Evolutionary conservation across 2,113 vertebrate species (phyloP).

Genomic region (Scartelaos histophorus): DNA sequence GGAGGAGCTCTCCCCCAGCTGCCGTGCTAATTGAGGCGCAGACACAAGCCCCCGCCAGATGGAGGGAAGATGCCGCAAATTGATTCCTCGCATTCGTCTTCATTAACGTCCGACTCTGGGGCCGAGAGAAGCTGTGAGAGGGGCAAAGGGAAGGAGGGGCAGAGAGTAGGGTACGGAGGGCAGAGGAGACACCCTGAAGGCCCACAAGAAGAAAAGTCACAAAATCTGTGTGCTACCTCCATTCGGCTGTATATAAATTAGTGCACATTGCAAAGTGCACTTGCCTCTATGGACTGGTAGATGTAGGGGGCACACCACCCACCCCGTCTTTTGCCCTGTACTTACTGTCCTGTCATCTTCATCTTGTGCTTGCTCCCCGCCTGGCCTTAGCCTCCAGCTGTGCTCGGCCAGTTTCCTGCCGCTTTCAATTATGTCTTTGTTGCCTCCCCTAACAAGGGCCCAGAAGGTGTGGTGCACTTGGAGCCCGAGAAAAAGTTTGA

Average conservation of each 20-base stretch:
- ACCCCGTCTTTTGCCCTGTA: slow-evolving; percentile 10
- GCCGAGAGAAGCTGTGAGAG: slow-evolving; percentile 45
- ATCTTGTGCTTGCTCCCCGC: slow-evolving; percentile 14
- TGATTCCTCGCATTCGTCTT: slow-evolving; percentile 81
- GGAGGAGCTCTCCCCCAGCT: slow-evolving; percentile 74
- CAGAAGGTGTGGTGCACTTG: slow-evolving; percentile 26
- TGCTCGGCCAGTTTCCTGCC: slow-evolving; percentile 41
- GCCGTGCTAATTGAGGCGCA: slow-evolving; percentile 77
- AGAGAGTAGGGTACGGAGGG: slow-evolving; percentile 31
- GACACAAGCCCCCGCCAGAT: slow-evolving; percentile 72
- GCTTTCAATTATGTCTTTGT: slow-evolving; percentile 54
- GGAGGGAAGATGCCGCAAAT: slow-evolving; percentile 77
- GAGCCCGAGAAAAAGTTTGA: slow-evolving; percentile 20
- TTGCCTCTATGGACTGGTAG: background rate
- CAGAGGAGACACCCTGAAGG: slow-evolving; percentile 34
- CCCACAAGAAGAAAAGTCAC: slow-evolving; percentile 48
- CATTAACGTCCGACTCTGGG: slow-evolving; percentile 75
- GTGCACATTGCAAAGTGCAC: background rate
- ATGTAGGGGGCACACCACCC: slow-evolving; percentile 3
- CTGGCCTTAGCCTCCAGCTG: slow-evolving; percentile 38
- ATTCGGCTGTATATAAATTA: background rate
- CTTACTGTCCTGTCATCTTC: slow-evolving; percentile 22
- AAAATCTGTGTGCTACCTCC: slow-evolving; percentile 21
- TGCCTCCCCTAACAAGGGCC: slow-evolving; percentile 43
- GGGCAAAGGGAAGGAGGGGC: slow-evolving; percentile 31